Evolutionary conservation across 37 sponge, comb jelly and placozoan species (phyloP), one percentile per base, ranked within the genome.

Genomic region (Halichondria panicea): DNA sequence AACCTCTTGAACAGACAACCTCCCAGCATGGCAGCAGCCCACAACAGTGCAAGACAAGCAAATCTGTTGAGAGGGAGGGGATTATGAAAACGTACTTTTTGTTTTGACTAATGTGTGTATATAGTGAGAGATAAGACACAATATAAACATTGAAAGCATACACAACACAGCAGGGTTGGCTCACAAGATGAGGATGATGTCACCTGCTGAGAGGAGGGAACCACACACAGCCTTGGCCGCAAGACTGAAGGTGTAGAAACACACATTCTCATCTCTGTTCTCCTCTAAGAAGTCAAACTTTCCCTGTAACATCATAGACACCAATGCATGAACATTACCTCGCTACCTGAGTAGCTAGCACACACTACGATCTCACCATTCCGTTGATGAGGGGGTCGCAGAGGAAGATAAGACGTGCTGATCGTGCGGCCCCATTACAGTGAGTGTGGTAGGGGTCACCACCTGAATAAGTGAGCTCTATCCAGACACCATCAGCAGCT

Each of bases 181-280:
- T 81, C 63, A 91, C 91, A 91, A 45, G 55, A 91, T 91, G 56
- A 81, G 66, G 38, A 91, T 66, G 18, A 81, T 65, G 60, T 80
- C 87, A 7, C 87, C 87, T 2, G 45, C 56, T 50, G 70, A 45
- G 33, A 81, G 66, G 4, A 48, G 33, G 30, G 30, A 43, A n/a
- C 81, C 81, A 77, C 91, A 91, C 37, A 91, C 73, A 3, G 48
- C 36, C 15, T 65, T 38, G 12, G 82, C 40, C 8, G 70, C 79
- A 30, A 83, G 8, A 25, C 40, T 59, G 74, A 91, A 91, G 12
- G 85, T 78, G 71, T 91, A 91, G 69, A 82, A 91, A 57, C 91
- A 91, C 19, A 81, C 6, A 1, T 81, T 37, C 28, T 81, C 78
- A 3, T 71, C 54, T 0, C 60, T 75, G 38, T 81, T 91, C 82